Percentiles rank a stretch among this genome's conserved stretches.
Evolutionary conservation across 2,113 vertebrate species (phyloP).

Genomic region (Boulengeromyrus knoepffleri): DNA sequence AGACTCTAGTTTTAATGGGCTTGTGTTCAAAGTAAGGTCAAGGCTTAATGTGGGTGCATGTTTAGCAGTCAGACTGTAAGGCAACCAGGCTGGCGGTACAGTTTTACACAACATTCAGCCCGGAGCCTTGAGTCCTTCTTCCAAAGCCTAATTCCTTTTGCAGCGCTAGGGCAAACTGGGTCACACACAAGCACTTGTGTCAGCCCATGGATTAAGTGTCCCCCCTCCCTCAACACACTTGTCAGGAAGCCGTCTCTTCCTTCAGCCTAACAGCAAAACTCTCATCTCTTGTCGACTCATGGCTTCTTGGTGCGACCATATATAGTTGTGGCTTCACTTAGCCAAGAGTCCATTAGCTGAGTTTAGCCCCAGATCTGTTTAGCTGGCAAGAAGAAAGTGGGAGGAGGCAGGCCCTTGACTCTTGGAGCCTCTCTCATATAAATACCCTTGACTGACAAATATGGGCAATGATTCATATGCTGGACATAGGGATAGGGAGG

Average conservation of each 20-base stretch:
- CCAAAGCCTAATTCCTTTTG: background rate
- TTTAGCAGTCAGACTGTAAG: background rate
- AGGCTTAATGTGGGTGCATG: background rate
- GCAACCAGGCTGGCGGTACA: background rate
- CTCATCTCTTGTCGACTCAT: slow-evolving; percentile 18
- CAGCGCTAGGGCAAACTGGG: background rate
- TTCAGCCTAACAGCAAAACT: slow-evolving; percentile 1
- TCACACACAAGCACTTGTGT: slow-evolving; percentile 15
- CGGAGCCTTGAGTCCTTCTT: background rate
- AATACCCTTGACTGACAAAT: slow-evolving; percentile 22
- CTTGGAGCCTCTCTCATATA: slow-evolving; percentile 4
- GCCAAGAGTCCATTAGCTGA: slow-evolving; percentile 9
- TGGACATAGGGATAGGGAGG: background rate
- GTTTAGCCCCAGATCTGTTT: slow-evolving; percentile 23
- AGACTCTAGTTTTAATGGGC: background rate
- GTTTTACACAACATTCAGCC: background rate
- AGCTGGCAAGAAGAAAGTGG: background rate
- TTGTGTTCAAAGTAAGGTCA: background rate
- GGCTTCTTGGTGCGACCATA: slow-evolving; percentile 21
- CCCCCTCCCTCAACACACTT: background rate
- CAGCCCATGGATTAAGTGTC: slow-evolving; percentile 19
- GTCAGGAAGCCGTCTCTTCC: background rate
- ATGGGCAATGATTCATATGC: background rate
- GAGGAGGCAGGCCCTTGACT: background rate
- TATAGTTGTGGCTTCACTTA: slow-evolving; percentile 11